Conservation (phyloP, 2,797 vertebrate species). For the Allenopithecus nigroviridis region DNA sequence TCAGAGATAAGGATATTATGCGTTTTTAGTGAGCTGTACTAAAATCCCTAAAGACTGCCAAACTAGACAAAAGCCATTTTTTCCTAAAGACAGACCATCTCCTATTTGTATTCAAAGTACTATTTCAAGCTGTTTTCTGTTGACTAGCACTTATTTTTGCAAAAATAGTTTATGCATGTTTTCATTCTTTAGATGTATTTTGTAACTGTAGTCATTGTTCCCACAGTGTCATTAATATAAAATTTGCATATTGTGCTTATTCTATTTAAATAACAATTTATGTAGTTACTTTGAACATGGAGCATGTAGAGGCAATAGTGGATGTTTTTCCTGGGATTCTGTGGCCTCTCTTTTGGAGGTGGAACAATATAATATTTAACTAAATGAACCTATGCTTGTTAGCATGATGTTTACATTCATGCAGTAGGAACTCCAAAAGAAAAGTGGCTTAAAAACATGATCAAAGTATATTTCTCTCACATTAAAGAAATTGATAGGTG, state of each 20-base stretch:
- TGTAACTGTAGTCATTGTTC: conserved; percentile 8
- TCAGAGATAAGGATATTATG: conserved; percentile 86
- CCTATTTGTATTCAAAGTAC: background rate
- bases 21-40: background rate
- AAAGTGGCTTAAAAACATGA: background rate
- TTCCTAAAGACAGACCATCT: background rate
- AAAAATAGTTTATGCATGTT: background rate
- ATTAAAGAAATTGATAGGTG: background rate
- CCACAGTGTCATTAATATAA: background rate
- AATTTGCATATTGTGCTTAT: background rate
- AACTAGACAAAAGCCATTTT: background rate
- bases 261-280: background rate
- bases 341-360: background rate
- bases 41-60: background rate
- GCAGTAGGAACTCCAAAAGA: background rate
- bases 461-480: background rate
- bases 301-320: background rate
- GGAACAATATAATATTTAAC: background rate
- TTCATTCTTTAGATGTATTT: conserved; percentile 4
- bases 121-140: conserved; percentile 2
- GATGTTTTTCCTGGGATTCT: conserved; percentile 1
- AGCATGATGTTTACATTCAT: background rate
- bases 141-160: background rate
- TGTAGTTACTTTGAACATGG: background rate
- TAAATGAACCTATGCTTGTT: background rate